A percentile compares a stretch with the other conserved stretches of the same genome.
Evolutionary conservation across 64 coral and sea anemone species (phyloP).

Genomic region (Porites australiensis): DNA sequence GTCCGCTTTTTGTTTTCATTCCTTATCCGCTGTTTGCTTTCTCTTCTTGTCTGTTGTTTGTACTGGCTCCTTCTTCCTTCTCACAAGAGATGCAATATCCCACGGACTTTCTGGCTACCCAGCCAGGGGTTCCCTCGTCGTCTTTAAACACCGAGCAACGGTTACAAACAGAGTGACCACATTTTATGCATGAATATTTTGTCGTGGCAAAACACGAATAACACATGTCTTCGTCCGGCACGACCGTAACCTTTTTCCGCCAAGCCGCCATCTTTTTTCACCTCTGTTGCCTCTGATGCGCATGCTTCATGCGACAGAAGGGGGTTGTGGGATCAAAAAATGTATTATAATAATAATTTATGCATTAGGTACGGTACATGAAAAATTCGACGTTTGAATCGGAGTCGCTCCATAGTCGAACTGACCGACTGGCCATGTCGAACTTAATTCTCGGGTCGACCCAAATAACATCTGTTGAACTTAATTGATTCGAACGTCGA

Average conservation of each 20-base stretch:
- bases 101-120: conserved; percentile 1
- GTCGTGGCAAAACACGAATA: background rate
- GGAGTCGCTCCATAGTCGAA: no score
- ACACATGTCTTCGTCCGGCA: background rate
- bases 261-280: background rate
- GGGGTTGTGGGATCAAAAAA: background rate
- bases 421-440: no score
- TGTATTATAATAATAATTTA: background rate
- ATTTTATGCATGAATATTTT: conserved; percentile 31
- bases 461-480: no score
- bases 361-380: conserved; percentile 3
- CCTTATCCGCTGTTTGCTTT: background rate
- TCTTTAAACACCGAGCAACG: background rate
- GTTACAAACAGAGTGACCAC: background rate
- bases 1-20: background rate
- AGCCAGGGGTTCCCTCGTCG: conserved; percentile 14
- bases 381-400: background rate
- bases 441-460: no score
- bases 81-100: conserved; percentile 25
- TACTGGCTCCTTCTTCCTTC: background rate
- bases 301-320: background rate
- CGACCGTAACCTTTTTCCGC: background rate
- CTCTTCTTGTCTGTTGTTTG: background rate
- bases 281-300: background rate
- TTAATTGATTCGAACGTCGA: no score